phyloP scores from a whole-genome alignment of 2,797 vertebrate genomes.

The Hypotaenidia philippensis region DNA sequence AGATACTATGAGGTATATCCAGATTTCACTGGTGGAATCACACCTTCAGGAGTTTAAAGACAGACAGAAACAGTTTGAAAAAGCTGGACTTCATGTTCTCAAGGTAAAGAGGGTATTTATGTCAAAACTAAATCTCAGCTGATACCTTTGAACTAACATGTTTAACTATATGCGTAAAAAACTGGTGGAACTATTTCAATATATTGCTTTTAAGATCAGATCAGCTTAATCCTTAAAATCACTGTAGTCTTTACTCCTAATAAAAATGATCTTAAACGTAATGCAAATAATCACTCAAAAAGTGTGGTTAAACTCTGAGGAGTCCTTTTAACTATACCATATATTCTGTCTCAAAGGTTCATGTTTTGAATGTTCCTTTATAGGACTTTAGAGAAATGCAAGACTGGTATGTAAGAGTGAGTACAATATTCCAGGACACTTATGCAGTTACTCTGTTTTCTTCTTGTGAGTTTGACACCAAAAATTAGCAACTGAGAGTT shows the following conservation, averaged over 20 bases:
- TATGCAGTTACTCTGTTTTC: not conserved
- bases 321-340: not conserved
- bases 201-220: not conserved
- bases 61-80: constrained; percentile 33
- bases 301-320: not conserved
- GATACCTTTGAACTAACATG: not conserved
- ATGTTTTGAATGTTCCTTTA: not conserved
- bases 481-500: not conserved
- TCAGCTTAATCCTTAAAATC: not conserved
- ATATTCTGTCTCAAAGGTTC: not conserved
- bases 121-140: not conserved
- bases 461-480: not conserved
- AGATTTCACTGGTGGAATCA: not conserved
- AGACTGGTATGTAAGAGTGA: not conserved
- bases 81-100: constrained; percentile 49
- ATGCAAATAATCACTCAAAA: not conserved
- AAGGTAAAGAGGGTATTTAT: constrained; percentile 75
- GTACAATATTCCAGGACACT: not conserved
- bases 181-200: not conserved
- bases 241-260: not conserved
- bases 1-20: fast-evolving
- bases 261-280: not conserved
- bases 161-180: not conserved
- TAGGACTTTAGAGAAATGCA: not conserved
- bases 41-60: constrained; percentile 2